Evolutionary conservation across 2,797 vertebrate genomes (phyloP), one percentile per base, ranked within the genome.

Genomic region (Parambassis ranga): DNA sequence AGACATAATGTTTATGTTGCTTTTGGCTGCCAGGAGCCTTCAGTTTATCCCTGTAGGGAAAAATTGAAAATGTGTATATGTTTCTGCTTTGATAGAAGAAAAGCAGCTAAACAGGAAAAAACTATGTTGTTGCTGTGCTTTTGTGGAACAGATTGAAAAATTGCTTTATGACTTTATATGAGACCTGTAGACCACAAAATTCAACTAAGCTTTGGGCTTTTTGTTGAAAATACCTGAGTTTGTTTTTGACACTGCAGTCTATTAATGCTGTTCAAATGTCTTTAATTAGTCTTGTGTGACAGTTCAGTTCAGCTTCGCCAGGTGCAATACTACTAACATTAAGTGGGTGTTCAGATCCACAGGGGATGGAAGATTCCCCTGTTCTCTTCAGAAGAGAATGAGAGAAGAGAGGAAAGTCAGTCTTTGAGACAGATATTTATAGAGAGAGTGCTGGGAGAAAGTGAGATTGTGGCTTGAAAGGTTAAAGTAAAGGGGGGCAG

Each of bases 311-410:
- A 36, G 31, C 65, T 66, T 16, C 33, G 71, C 73, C 65, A 63
- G 61, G 69, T 71, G 79, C 78, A 68, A 76, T 48, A 30, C 72
- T 75, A 38, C 72, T 79, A 80, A 85, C 84, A 82, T 83, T 81
- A 82, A 86, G 86, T 81, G 83, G 87, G 85, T 77, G 83, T 86
- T 84, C 74, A 67, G 68, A 84, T 85, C 81, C 81, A 73, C 70
- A 71, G 81, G 75, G 85, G 79, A 71, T 75, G 75, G 67, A 68
- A 84, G 70, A 83, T 78, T 83, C 76, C 73, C 79, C 68, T 37
- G 71, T 66, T 87, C 70, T 75, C 50, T 42, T 85, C 53, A 52
- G 56, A 79, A 61, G 65, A 33, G 22, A 75, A 58, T 5, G 2
- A 10, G 35, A 37, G 53, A 49, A 42, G 16, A 56, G 48, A 48